phyloP scores from a whole-genome alignment of 2,888 invertebrate species.

The Nemurella pictetii region DNA sequence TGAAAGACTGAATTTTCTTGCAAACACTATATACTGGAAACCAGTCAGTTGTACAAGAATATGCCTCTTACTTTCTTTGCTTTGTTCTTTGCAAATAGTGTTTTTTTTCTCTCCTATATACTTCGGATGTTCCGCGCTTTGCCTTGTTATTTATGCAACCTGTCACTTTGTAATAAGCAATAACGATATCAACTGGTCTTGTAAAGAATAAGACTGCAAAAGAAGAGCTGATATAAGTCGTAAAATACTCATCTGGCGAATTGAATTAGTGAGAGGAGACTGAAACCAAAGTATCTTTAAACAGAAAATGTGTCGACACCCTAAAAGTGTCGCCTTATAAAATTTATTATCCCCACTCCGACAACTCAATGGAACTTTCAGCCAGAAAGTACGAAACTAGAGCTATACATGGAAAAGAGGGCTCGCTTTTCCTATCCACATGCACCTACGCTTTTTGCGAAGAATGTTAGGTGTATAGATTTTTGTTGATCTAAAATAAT shows the following conservation, averaged over 20 bases:
- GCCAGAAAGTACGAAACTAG: not conserved
- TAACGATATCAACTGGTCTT: not conserved
- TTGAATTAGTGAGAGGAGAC: not conserved
- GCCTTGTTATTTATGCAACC: not conserved
- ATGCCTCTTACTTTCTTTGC: not conserved
- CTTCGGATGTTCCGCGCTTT: not conserved
- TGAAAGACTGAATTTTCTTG: slow-evolving; percentile 29
- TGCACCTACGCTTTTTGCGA: not conserved
- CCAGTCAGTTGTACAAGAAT: slow-evolving; percentile 4
- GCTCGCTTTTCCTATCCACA: not conserved
- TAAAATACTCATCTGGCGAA: not conserved
- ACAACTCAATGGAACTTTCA: too few relatives aligned
- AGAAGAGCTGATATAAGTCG: not conserved
- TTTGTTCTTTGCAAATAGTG: not conserved
- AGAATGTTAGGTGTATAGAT: not conserved
- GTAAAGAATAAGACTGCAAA: not conserved
- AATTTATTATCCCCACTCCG: not conserved
- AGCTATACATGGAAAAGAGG: not conserved
- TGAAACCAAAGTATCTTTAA: not conserved
- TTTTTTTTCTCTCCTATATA: not conserved
- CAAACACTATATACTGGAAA: slow-evolving; percentile 4
- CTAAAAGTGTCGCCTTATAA: not conserved
- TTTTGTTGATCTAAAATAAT: not conserved
- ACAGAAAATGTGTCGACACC: not conserved
- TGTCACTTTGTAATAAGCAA: not conserved